A percentile compares a stretch with the other conserved stretches of the same genome.
Conservation (phyloP, 2,797 vertebrate species). For the Octomys mimax region DNA sequence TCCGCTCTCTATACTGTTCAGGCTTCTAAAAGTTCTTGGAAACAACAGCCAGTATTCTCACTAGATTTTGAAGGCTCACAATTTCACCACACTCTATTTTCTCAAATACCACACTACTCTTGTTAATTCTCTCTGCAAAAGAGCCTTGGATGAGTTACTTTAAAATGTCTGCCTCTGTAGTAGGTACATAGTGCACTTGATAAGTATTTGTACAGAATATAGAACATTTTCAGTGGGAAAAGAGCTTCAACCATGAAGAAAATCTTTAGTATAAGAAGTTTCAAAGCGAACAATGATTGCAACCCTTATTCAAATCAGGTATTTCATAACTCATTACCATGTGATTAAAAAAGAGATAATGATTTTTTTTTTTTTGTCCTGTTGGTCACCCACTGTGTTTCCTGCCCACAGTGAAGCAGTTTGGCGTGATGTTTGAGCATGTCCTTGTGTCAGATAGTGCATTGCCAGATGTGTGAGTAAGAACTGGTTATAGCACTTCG, state of each 20-base stretch:
- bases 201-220: neutral
- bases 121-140: slow-evolving; percentile 3
- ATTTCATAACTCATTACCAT: neutral
- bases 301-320: slow-evolving; percentile 27
- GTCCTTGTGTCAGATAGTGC: neutral
- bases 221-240: slow-evolving; percentile 40
- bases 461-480: slow-evolving; percentile 20
- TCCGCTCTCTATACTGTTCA: slow-evolving; percentile 39
- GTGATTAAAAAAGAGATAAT: slow-evolving; percentile 42
- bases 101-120: neutral
- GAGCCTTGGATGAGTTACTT: neutral
- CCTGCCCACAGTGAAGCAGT: neutral
- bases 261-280: neutral
- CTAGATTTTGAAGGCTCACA: slow-evolving; percentile 2
- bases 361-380: neutral
- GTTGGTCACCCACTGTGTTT: neutral
- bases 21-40: neutral
- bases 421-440: neutral
- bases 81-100: neutral
- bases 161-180: neutral
- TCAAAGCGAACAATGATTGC: neutral
- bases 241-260: neutral
- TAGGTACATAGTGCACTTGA: neutral
- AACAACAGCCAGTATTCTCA: neutral
- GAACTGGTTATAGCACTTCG: neutral